Evolutionary conservation across 1,140 invertebrate species (phyloP).

Genomic region (Drosophila baimaii): DNA sequence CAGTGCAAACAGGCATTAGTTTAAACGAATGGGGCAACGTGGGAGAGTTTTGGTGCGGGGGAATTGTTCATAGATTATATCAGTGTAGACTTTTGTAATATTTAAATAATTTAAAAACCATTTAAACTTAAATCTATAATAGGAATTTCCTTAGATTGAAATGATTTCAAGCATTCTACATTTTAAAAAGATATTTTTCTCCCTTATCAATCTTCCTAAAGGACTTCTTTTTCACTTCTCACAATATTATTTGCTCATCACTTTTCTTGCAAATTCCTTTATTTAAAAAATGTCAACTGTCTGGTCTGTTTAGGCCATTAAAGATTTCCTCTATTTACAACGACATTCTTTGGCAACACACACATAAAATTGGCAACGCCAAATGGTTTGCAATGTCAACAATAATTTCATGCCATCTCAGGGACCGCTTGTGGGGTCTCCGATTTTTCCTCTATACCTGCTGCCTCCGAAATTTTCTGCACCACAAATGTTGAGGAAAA

Average conservation of each 20-base stretch:
- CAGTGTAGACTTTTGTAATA: background rate
- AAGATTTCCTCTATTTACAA: slow-evolving; percentile 5
- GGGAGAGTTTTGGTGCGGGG: slow-evolving; percentile 18
- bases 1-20: slow-evolving; percentile 51
- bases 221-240: background rate
- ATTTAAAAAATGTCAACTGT: slow-evolving; percentile 6
- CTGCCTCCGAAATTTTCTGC: slow-evolving; percentile 46
- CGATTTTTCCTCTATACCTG: slow-evolving; percentile 28
- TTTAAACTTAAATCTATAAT: background rate
- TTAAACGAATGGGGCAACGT: slow-evolving; percentile 19
- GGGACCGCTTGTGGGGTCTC: slow-evolving; percentile 65
- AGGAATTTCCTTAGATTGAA: background rate
- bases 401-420: slow-evolving; percentile 69
- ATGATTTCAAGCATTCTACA: background rate
- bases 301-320: slow-evolving; percentile 3
- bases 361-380: slow-evolving; percentile 41
- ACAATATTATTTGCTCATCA: slow-evolving; percentile 11
- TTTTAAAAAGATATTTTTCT: background rate
- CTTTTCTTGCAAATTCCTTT: slow-evolving; percentile 30
- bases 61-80: too few relatives aligned
- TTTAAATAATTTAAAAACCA: background rate
- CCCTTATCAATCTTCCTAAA: background rate
- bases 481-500: slow-evolving; percentile 27
- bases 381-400: slow-evolving; percentile 76
- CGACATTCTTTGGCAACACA: slow-evolving; percentile 1